Base-by-base conservation (phyloP, 1,140 invertebrate genomes). In the Scylla paramamosain region DNA sequence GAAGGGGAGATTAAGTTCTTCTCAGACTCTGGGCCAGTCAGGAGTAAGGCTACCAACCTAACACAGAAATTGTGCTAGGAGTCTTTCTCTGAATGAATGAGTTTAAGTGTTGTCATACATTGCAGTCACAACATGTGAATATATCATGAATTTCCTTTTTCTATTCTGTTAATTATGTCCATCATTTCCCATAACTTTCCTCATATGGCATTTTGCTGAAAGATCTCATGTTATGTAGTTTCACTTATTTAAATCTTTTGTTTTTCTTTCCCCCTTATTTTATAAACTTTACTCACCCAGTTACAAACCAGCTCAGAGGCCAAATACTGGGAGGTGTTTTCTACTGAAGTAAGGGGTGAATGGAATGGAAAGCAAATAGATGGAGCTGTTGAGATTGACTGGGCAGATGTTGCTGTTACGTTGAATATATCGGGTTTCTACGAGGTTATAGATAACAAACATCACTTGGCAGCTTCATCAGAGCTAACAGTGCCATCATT, bases 251-350 rank as follows among this genome's bases (percentile, higher is more conserved):
- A 0, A 1, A 59, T 77, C n/a, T 77, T 77, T n/a, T 77, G 20
- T 77, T n/a, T 20, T n/a, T n/a, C 12, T n/a, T 25, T 77, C n/a
- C n/a, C 4, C 67, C 20, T n/a, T 8, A 20, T 7, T 77, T 59
- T 12, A 59, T 59, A 2, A 25, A 77, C n/a, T 77, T 94, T 31
- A 0, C 28, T 87, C 31, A 20, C 31, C 20, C 93, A 94, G 93
- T n/a, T 94, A 16, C 46, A 59, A 4, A 89, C 93, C 29, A 25
- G 25, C 29, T 94, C 93, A 25, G 84, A 89, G 28, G 93, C 93
- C 31, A 77, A 94, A 16, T 94, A 89, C 45, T 94, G 93, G 93
- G 48, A 89, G 12, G 28, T 28, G 0, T 32, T 94, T n/a, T 3
- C 16, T 3, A 16, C 31, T 25, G 32, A n/a, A n/a, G 86, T 82